Base-by-base conservation (phyloP, 2,797 vertebrate genomes). In the Parauchenoglanis ngamensis region DNA sequence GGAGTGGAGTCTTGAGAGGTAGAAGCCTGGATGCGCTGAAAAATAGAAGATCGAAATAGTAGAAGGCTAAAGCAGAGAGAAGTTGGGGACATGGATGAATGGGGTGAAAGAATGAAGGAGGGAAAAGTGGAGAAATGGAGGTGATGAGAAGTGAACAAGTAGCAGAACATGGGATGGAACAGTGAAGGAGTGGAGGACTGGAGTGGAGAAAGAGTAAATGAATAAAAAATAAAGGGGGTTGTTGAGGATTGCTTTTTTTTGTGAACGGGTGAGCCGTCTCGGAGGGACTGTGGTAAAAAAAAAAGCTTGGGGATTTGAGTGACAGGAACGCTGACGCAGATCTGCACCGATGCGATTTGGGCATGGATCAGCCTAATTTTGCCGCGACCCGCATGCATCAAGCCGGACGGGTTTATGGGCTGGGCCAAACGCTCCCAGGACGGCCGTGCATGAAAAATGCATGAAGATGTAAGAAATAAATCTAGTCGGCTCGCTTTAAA, bases 401-500 rank as follows among this genome's bases (percentile, higher is more conserved):
- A 70, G 49, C 40, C 46, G 78, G 83, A 87, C 85, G 40, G 72
- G 46, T 86, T 87, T 86, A 88, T 25, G 21, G 87, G 68, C 81
- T 25, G 70, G 56, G 57, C 67, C 49, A 35, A 89, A 83, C 52
- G 68, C 80, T 90, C 85, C 84, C 89, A 57, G 54, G 87, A 84
- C 77, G 84, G 78, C 82, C 82, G 77, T 88, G 86, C 86, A 90
- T 91, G 90, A 90, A 91, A 90, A 90, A 90, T 90, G 83, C 88
- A 91, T 91, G 90, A 90, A 89, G 89, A 88, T 90, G 88, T 90
- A 90, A 85, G 88, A 84, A 89, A 89, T 91, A 91, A 91, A 91
- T 90, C 80, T 75, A 85, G 86, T 70, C 84, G 72, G 82, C 79
- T 67, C n/a, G 7, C 28, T 31, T 86, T 88, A 86, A 89, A 83